A percentile compares a stretch with the other conserved stretches of the same genome.
phyloP scores from a whole-genome alignment of 2,888 invertebrate genomes.

The Drosophila lutescens region DNA sequence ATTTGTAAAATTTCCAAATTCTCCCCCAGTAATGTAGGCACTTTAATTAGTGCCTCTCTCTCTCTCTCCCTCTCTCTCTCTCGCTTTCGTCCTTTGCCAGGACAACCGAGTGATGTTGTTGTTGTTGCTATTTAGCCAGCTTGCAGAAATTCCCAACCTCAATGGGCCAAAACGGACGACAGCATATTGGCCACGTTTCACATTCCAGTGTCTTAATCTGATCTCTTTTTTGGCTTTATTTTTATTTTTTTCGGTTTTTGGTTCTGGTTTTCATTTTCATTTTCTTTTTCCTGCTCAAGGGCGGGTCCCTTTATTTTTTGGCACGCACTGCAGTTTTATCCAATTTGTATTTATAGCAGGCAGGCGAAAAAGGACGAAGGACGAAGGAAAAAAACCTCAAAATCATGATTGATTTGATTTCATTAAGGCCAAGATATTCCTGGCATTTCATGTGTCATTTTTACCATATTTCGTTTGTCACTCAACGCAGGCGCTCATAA shows the following conservation, averaged over 20 bases:
- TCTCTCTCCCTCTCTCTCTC: too few species aligned
- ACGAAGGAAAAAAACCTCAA: not conserved
- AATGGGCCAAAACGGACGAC: slow-evolving; percentile 9
- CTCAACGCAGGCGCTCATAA: slow-evolving; percentile 2
- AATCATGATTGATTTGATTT: slow-evolving; percentile 47
- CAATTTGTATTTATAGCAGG: slow-evolving; percentile 35
- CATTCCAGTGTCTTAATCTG: slow-evolving; percentile 50
- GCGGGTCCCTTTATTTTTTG: slow-evolving; percentile 12
- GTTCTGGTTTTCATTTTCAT: too few species aligned
- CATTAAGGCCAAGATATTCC: slow-evolving; percentile 30
- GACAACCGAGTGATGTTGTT: slow-evolving; percentile 36
- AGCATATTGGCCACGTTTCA: slow-evolving; percentile 50
- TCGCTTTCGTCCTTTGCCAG: slow-evolving; percentile 15
- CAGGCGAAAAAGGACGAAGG: not conserved
- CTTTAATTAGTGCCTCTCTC: slow-evolving; percentile 57
- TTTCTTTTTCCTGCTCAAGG: not conserved
- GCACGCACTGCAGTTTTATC: slow-evolving; percentile 42
- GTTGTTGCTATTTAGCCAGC: slow-evolving; percentile 20
- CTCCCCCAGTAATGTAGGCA: slow-evolving; percentile 24
- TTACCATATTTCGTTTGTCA: slow-evolving; percentile 17
- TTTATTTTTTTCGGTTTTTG: too few species aligned
- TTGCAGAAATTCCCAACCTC: slow-evolving; percentile 34
- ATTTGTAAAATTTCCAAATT: slow-evolving; percentile 77
- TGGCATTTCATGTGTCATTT: slow-evolving; percentile 36
- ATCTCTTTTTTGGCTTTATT: slow-evolving; percentile 18